Evolutionary conservation across 2,797 vertebrate genomes (phyloP).

Genomic region (Hydrolagus colliei): DNA sequence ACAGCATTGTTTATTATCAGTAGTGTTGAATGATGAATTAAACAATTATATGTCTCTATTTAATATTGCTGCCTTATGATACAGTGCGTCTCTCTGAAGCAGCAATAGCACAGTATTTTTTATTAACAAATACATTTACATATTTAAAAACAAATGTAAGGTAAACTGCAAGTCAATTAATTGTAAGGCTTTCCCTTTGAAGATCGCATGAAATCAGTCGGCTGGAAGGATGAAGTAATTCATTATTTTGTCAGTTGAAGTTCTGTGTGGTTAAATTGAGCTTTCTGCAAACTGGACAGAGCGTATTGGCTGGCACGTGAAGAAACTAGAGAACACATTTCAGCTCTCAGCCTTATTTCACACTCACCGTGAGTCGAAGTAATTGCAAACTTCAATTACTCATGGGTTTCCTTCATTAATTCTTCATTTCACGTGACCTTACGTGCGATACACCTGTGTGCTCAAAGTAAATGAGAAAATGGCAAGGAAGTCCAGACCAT

Average conservation of each 20-base stretch:
- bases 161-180: constrained; percentile 17
- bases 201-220: constrained; percentile 1
- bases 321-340: too few relatives aligned
- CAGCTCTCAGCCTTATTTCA: neutral
- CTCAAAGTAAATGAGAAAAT: neutral
- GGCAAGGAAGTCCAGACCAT: neutral
- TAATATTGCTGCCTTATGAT: neutral
- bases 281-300: neutral
- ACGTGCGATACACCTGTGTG: neutral
- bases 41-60: constrained; percentile 1
- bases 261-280: neutral
- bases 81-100: neutral
- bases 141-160: neutral
- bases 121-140: neutral
- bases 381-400: neutral
- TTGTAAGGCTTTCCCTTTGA: neutral
- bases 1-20: constrained; percentile 18
- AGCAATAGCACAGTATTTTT: neutral
- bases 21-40: constrained; percentile 20
- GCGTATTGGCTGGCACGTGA: too few relatives aligned
- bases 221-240: neutral
- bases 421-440: neutral
- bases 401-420: neutral
- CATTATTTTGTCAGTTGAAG: neutral
- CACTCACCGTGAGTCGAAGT: neutral